These are phyloP conservation scores for Anoncus sp. DNA, from an alignment of 2,888 invertebrate genomes.

Conservation along the genomic window DNA sequence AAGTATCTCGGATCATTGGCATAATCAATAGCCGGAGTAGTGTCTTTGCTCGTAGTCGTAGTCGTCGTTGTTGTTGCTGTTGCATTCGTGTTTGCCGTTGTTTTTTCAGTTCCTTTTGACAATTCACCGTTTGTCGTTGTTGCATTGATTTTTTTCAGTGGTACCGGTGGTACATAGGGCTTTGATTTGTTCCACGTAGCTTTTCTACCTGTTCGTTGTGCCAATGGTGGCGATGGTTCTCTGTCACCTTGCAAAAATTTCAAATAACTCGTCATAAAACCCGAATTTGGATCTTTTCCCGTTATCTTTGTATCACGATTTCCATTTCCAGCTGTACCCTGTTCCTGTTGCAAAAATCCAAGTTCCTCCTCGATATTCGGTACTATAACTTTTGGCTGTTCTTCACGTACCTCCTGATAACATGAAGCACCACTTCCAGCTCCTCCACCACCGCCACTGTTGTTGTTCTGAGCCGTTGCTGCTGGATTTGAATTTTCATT, in stretches of 20 bases:
- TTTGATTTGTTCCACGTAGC: slow-evolving; percentile 87
- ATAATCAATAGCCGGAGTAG: slow-evolving; percentile 84
- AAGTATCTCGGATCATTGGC: slow-evolving; percentile 89
- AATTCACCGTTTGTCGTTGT: slow-evolving; percentile 70
- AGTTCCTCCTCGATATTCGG: slow-evolving; percentile 96
- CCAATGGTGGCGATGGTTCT: slow-evolving; percentile 92
- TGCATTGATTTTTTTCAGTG: slow-evolving; percentile 68
- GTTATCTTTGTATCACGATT: slow-evolving; percentile 87
- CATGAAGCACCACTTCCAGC: slow-evolving; percentile 35
- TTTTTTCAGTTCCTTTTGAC: slow-evolving; percentile 66
- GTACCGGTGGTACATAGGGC: slow-evolving; percentile 75
- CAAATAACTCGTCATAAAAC: slow-evolving; percentile 94
- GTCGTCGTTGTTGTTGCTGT: slow-evolving; percentile 80
- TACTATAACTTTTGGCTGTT: slow-evolving; percentile 93
- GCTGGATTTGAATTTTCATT: slow-evolving; percentile 61
- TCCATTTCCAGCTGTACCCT: slow-evolving; percentile 81
- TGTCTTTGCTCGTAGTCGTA: slow-evolving; percentile 80
- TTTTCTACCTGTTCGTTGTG: slow-evolving; percentile 88
- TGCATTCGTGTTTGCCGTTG: too few relatives aligned
- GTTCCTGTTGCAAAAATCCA: slow-evolving; percentile 87
- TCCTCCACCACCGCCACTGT: neutral
- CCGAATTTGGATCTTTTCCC: slow-evolving; percentile 86
- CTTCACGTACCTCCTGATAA: slow-evolving; percentile 83
- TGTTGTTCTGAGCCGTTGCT: slow-evolving; percentile 17
- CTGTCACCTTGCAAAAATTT: slow-evolving; percentile 94